Percentiles rank a stretch among this genome's conserved stretches.
phyloP scores from a whole-genome alignment of 2,888 invertebrate genomes.

The Brachyopa scutellaris region DNA sequence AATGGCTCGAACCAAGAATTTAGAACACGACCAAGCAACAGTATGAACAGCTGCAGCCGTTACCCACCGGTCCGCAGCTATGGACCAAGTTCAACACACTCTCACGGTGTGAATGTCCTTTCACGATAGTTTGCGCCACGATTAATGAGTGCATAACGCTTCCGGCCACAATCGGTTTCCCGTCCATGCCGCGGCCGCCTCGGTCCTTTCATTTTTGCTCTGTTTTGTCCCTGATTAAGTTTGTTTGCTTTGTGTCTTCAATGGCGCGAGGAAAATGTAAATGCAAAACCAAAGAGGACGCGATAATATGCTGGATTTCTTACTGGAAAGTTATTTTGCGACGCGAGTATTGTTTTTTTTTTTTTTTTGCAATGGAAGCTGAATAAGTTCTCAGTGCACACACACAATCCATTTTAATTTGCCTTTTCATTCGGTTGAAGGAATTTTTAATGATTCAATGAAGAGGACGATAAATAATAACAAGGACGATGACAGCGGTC shows the following conservation, averaged over 20 bases:
- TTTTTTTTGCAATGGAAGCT: conserved; percentile 50
- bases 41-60: conserved; percentile 33
- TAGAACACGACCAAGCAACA: conserved; percentile 48
- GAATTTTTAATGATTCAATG: conserved; percentile 57
- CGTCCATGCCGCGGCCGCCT: not conserved
- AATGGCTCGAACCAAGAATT: conserved; percentile 43
- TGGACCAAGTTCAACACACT: conserved; percentile 70
- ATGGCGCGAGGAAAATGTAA: conserved; percentile 23
- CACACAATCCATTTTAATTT: conserved; percentile 39
- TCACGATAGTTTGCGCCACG: conserved; percentile 62
- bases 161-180: conserved; percentile 65
- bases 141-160: conserved; percentile 67
- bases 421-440: conserved; percentile 42
- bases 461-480: conserved; percentile 47
- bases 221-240: conserved; percentile 30
- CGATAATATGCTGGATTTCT: conserved; percentile 37
- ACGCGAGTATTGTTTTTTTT: conserved; percentile 36
- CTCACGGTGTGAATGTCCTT: conserved; percentile 70
- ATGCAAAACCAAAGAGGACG: conserved; percentile 30
- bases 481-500: conserved; percentile 32
- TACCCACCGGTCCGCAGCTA: not conserved
- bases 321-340: conserved; percentile 31
- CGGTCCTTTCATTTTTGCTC: no score
- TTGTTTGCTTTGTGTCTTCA: conserved; percentile 61
- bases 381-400: conserved; percentile 43